Evolutionary conservation across 2,888 invertebrate genomes (phyloP), one percentile per base, ranked within the genome.

Genomic region (Elgonia sp.): DNA sequence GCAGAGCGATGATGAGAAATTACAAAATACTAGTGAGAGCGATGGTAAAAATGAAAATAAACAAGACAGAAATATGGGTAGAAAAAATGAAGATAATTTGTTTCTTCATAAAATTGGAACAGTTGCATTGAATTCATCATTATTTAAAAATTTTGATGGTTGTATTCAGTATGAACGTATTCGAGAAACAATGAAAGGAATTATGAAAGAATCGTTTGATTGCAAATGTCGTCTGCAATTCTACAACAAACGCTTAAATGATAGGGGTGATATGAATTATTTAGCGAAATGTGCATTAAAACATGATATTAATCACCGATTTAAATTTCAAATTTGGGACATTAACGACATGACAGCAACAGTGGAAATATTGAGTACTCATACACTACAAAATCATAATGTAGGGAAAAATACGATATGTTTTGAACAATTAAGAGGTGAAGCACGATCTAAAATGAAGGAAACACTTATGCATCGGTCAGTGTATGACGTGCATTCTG

Each of bases 241-340:
- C 12, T 53, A 55, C 18, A 37, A 3, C 4, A 29, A 21, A 39
- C 55, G 72, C 18, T 2, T 50, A 0, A 72, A 72, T 20, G 55
- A 39, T 8, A 75, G 73, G 46, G 5, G 9, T 16, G 73, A 75
- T 60, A 16, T 60, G 6, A 37, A n/a, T 37, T 72, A 57, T 20
- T 39, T 4, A 12, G 63, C 63, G 0, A 18, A 29, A 63, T 76
- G 76, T 42, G 1, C 18, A 3, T 29, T 37, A 10, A 2, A 18
- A 16, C 76, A 76, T 37, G 16, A 57, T 7, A 3, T 20, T 2
- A 4, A 42, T 40, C 73, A 73, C 60, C 40, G 40, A 40, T 73
- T 73, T 20, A 73, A 73, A 73, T 73, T 73, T 42, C 8, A 16
- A 20, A 60, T 73, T 0, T 73, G 73, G 73, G 73, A 73, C n/a